Evolutionary conservation across 1,140 invertebrate genomes (phyloP), one percentile per base, ranked within the genome.

Genomic region (Leptoteleia sp.): DNA sequence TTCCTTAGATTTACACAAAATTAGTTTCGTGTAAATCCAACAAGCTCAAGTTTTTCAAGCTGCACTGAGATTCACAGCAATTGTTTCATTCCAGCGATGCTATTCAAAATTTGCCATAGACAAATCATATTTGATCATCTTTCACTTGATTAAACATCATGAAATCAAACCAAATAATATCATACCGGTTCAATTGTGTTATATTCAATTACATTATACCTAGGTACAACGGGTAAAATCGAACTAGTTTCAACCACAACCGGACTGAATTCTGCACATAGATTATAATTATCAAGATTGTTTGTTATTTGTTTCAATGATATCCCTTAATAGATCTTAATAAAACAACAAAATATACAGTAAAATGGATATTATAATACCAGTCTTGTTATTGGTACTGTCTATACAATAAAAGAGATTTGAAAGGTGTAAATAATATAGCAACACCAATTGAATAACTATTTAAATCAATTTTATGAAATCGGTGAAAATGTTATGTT

Each of bases 171-270:
- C 11, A 11, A 62, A 47, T 7, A 25, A 16, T 48, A 38, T 38
- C 59, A 62, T 33, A 31, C 3, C 5, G n/a, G 12, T 31, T n/a
- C 25, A 37, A n/a, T 16, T 48, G 11, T 42, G 6, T 62, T 50
- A 42, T 29, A 42, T 62, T 62, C 33, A 38, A 48, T 48, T 35
- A 38, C 19, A 50, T 62, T 37, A 62, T 7, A 48, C 43, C 16
- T 43, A 33, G n/a, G 40, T 43, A 48, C 17, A 59, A 22, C 15
- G 13, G 4, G 15, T 11, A 17, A 16, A 62, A 27, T 29, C 11
- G 43, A 62, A 48, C 43, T 62, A 48, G 43, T 40, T 62, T 27
- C 12, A 61, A 47, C 27, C 43, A 16, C 29, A 48, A 35, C 9
- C 11, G 8, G 4, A 40, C 19, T 25, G 50, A 54, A 54, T 54